Percentiles rank a stretch among this genome's conserved stretches.
phyloP scores from a whole-genome alignment of 2,888 invertebrate genomes.

The Sarcophaga rosellei region DNA sequence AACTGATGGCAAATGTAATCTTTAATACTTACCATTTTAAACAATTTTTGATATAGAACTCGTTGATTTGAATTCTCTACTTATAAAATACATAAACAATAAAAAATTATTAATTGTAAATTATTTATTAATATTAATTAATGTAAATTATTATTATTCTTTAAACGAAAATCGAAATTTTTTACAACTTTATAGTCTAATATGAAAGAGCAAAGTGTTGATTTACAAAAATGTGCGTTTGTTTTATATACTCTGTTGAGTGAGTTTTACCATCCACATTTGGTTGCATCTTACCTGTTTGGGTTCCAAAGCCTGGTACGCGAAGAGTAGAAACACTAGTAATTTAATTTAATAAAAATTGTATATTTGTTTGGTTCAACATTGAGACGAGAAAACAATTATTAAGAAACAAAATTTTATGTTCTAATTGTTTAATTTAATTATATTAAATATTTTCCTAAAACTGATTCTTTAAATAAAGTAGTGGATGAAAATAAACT shows the following conservation, averaged over 20 bases:
- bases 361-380: neutral
- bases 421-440: neutral
- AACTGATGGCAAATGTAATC: neutral
- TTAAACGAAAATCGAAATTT: neutral
- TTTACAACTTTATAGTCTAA: constrained; percentile 45
- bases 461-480: no score
- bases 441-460: no score
- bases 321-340: no score
- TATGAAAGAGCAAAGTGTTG: constrained; percentile 41
- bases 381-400: neutral
- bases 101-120: no score
- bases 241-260: constrained; percentile 49
- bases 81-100: no score
- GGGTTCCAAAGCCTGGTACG: constrained; percentile 15
- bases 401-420: neutral
- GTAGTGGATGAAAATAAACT: no score
- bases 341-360: neutral
- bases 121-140: no score
- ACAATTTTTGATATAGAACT: no score
- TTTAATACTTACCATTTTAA: no score
- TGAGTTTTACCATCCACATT: constrained; percentile 33
- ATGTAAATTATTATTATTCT: no score
- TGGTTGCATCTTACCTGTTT: neutral
- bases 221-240: neutral
- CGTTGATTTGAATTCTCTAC: neutral